phyloP scores from a whole-genome alignment of 2,888 invertebrate species.

The Caenorhabditis zanzibari region DNA sequence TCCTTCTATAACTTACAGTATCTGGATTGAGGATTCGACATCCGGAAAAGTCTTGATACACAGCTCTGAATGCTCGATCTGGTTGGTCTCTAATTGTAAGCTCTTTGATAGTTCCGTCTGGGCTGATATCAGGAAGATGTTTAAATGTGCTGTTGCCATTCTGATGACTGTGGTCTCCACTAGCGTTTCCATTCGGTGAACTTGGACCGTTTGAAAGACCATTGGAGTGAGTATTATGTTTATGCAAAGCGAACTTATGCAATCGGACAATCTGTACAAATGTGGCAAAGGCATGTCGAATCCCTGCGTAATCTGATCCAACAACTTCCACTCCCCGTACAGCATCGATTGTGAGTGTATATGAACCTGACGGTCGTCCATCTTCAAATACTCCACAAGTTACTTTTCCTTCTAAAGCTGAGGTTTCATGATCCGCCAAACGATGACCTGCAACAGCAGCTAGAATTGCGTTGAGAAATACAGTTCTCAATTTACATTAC shows the following conservation, averaged over 20 bases:
- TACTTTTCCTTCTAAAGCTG: slow-evolving; percentile 73
- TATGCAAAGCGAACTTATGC: slow-evolving; percentile 67
- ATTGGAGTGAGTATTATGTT: neutral
- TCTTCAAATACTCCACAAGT: slow-evolving; percentile 77
- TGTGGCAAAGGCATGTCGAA: slow-evolving; percentile 85
- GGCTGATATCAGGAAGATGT: slow-evolving; percentile 50
- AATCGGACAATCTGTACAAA: slow-evolving; percentile 77
- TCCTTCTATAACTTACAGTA: slow-evolving; percentile 63
- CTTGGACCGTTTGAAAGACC: neutral
- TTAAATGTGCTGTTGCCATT: slow-evolving; percentile 34
- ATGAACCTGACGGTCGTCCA: slow-evolving; percentile 73
- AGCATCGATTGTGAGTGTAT: slow-evolving; percentile 75
- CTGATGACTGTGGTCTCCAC: slow-evolving; percentile 19
- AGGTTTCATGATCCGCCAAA: slow-evolving; percentile 72
- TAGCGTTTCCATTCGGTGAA: slow-evolving; percentile 21
- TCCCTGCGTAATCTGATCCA: slow-evolving; percentile 86
- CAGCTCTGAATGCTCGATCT: slow-evolving; percentile 85
- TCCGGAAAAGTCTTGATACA: slow-evolving; percentile 86
- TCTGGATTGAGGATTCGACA: slow-evolving; percentile 78
- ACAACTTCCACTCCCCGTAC: slow-evolving; percentile 85
- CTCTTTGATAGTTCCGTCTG: slow-evolving; percentile 67
- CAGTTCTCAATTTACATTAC: slow-evolving; percentile 33
- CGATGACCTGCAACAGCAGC: slow-evolving; percentile 57
- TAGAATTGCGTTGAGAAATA: slow-evolving; percentile 27
- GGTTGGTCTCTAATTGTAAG: slow-evolving; percentile 85